A percentile compares a stretch with the other conserved stretches of the same genome.
These are phyloP conservation scores for Bombyx huttoni DNA, from an alignment of 2,888 invertebrate genomes.

Conservation along the genomic window DNA sequence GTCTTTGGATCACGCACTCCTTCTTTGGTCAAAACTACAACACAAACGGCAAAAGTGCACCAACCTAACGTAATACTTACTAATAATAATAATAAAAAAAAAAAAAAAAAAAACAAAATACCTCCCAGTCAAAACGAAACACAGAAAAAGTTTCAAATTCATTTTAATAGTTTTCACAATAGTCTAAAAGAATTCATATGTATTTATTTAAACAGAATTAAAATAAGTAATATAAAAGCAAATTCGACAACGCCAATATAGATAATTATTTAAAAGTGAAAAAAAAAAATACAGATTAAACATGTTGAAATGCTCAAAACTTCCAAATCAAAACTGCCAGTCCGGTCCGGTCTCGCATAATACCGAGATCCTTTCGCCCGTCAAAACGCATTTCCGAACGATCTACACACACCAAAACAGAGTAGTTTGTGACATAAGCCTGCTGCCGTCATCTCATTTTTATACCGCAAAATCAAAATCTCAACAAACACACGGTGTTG, in stretches of 20 bases:
- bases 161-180: constrained; percentile 68
- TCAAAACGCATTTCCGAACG: neutral
- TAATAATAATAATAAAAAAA: constrained; percentile 34
- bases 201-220: constrained; percentile 45
- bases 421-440: no score
- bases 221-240: constrained; percentile 29
- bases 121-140: constrained; percentile 25
- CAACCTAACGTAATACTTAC: constrained; percentile 17
- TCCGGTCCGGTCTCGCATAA: neutral
- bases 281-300: constrained; percentile 4
- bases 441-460: no score
- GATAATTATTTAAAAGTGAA: neutral
- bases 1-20: constrained; percentile 42
- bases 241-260: constrained; percentile 11
- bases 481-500: neutral
- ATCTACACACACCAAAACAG: no score
- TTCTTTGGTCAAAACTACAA: constrained; percentile 47
- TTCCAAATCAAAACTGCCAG: neutral
- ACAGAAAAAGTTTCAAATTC: constrained; percentile 65
- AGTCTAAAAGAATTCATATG: constrained; percentile 57
- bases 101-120: constrained; percentile 26
- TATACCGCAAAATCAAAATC: no score
- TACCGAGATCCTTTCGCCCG: neutral
- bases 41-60: constrained; percentile 28
- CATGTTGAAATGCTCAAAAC: neutral